Evolutionary conservation across 2,888 invertebrate genomes (phyloP), one percentile per base, ranked within the genome.

Genomic region (Noctuana brunneofusca): DNA sequence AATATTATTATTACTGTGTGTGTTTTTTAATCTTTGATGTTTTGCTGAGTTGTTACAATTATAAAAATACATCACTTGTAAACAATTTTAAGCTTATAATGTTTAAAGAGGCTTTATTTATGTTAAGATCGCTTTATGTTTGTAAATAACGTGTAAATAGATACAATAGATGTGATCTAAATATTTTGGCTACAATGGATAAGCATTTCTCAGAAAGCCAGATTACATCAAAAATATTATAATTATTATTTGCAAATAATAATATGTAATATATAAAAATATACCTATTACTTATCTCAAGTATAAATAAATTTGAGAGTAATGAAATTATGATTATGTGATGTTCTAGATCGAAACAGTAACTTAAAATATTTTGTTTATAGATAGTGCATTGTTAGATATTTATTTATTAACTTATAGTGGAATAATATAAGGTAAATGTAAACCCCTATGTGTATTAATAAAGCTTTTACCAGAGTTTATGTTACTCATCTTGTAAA

Each of bases 401-500:
- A 83, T 81, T 84, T 87, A 89, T 87, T 87, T 83, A 83, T 82
- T 82, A 80, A 84, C 76, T 80, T 77, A 74, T 85, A 83, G 76
- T 73, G 65, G 64, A 67, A 70, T 69, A 71, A 75, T 68, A 58
- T 73, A 74, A 71, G 66, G 64, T 75, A 70, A 73, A 64, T 68
- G 64, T 73, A 71, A 71, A 63, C 59, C 60, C 66, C 70, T 66
- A 73, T 78, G 72, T 78, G 72, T 79, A 78, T 73, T 71, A 71
- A 69, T 72, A 74, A 83, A 80, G 79, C 80, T 83, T 84, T 84
- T 86, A 87, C 85, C 84, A 84, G 74, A 78, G 75, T 84, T 83
- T 83, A 74, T 78, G 78, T 86, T 84, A 85, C 75, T 83, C 78
- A 76, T 73, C 70, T 69, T 91, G 91, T 91, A 91, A 84, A 91